Base-by-base conservation (phyloP, 2,888 invertebrate genomes). In the Platycheirus albimanus region DNA sequence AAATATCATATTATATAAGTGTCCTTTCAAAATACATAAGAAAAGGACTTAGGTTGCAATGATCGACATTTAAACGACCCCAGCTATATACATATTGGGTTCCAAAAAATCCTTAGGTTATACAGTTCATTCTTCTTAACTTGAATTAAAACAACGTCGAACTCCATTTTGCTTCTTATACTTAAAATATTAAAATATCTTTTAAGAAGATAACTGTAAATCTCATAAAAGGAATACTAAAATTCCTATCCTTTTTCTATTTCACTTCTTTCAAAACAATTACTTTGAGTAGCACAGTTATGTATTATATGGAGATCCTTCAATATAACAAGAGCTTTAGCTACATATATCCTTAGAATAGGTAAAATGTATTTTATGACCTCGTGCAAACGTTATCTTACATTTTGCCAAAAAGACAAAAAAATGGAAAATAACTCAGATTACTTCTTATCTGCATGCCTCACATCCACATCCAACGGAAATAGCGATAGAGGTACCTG, bases 251-350 rank as follows among this genome's bases (percentile, higher is more conserved):
- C 30, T 43, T 30, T 43, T 56, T 36, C 15, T 17, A 47, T 30
- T 17, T 47, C 15, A 69, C 3, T 56, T 69, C 43, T 28, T 52
- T 15, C 52, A 38, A 41, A 66, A 66, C 66, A 66, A 66, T 52
- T 52, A 66, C 41, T 36, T 66, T 51, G 24, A 51, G 43, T 43
- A 61, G 43, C 30, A 11, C 15, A 38, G n/a, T 3, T 8, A 3
- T 36, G 36, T 36, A 36, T 11, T 11, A 36, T 13, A 13, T 2
- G 13, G 3, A n/a, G 38, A 15, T 15, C 5, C 24, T 10, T 17
- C n/a, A 58, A 20, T 4, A 28, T 58, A 10, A 17, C 28, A n/a
- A 45, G 17, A 30, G 10, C 10, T 58, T 11, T 2, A 58, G 5
- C 28, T 24, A 58, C n/a, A 41, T 17, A 58, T 17, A 41, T 17